phyloP scores from a whole-genome alignment of 1,140 invertebrate genomes.

The Caenorhabditis remanei region DNA sequence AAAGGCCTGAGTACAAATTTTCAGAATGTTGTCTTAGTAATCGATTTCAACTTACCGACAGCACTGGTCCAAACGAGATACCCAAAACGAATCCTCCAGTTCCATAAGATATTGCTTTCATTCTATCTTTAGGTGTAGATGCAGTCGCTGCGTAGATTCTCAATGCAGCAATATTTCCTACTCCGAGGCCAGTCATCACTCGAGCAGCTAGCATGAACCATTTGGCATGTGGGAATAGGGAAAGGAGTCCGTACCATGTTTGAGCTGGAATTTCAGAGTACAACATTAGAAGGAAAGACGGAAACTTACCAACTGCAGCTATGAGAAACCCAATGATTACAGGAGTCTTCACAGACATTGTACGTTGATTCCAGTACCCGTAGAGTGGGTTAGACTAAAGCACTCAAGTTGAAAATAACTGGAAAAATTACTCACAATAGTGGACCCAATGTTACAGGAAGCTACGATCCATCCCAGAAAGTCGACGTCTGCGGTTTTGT shows the following conservation, averaged over 20 bases:
- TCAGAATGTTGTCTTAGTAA: neutral
- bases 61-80: conserved; percentile 62
- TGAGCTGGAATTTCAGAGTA: conserved; percentile 32
- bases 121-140: conserved; percentile 55
- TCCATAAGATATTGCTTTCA: conserved; percentile 63
- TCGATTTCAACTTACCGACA: conserved; percentile 44
- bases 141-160: conserved; percentile 63
- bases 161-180: conserved; percentile 62
- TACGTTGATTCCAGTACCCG: conserved; percentile 60
- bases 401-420: neutral
- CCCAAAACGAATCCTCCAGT: conserved; percentile 64
- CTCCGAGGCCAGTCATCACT: conserved; percentile 58
- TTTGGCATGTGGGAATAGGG: conserved; percentile 51
- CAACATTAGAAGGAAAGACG: neutral
- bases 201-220: conserved; percentile 62
- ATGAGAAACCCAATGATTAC: conserved; percentile 51
- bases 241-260: conserved; percentile 52
- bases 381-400: conserved; percentile 48
- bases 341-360: conserved; percentile 50
- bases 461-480: conserved; percentile 65
- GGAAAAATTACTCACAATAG: conserved; percentile 27
- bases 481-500: conserved; percentile 59
- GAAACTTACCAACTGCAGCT: conserved; percentile 40
- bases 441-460: conserved; percentile 50
- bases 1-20: conserved; percentile 52